Base-by-base conservation (phyloP, 2,888 invertebrate genomes). In the Schizaphis graminum region DNA sequence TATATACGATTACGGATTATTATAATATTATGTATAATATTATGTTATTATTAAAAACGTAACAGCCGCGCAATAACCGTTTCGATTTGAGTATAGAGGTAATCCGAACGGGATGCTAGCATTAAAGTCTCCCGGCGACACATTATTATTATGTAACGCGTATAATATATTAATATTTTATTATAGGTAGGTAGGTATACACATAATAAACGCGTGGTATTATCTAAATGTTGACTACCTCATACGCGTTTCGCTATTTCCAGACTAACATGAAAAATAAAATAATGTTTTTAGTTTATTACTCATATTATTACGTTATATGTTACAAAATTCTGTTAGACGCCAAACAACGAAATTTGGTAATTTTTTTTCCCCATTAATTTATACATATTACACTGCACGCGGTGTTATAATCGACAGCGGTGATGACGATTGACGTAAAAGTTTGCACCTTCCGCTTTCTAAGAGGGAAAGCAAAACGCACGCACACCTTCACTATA, bases 361-460 rank as follows among this genome's bases (percentile, higher is more conserved):
- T 77, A 35, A 89, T 84, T 56, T 84, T 53, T 77, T 84, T 13
- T 8, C 16, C n/a, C 1, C 28, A 3, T 89, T 90, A 90, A 49
- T 89, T 56, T 56, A 35, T 21, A 61, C 61, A 21, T 77, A 77
- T 35, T 77, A 35, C 77, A 35, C 35, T 77, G 26, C 56, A 5
- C 35, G 47, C 24, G 35, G 49, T 41, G 26, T 49, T 90, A 91
- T 84, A 91, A 84, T 84, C 91, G 53, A 53, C 84, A 21, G 61
- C 61, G 44, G 21, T 28, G 47, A 35, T 21, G 53, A 77, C 90
- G 90, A 92, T 53, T n/a, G 49, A 84, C 86, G 92, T 92, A 92
- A 92, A 92, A 92, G 92, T 92, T 92, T 89, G 88, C 92, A 44
- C 92, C 92, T 92, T 92, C 92, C 92, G 92, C 92, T 92, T 92